Evolutionary conservation across 2,888 invertebrate species (phyloP).

Genomic region (Polymixis lichenea): DNA sequence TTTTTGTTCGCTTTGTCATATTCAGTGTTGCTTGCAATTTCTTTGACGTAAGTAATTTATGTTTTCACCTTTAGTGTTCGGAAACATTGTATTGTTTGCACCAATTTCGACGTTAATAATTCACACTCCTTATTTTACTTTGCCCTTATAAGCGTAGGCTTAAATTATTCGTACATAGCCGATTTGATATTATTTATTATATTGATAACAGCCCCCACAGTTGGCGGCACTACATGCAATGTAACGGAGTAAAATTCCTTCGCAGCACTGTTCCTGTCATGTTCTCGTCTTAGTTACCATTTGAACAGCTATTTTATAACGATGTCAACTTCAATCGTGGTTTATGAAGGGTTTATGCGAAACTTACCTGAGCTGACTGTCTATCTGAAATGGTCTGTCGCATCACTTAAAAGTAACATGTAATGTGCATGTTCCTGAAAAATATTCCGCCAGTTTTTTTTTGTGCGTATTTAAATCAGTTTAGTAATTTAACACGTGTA

Average conservation of each 20-base stretch:
- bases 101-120: slow-evolving; percentile 45
- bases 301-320: slow-evolving; percentile 77
- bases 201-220: slow-evolving; percentile 72
- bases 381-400: not conserved
- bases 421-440: not conserved
- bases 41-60: slow-evolving; percentile 14
- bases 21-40: slow-evolving; percentile 17
- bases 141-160: slow-evolving; percentile 50
- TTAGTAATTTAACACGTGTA: slow-evolving; percentile 35
- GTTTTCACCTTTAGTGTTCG: slow-evolving; percentile 22
- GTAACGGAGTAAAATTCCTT: slow-evolving; percentile 83
- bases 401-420: not conserved
- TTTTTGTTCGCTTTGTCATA: slow-evolving; percentile 21
- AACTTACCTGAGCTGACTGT: not conserved
- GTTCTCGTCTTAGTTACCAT: slow-evolving; percentile 80
- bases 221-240: slow-evolving; percentile 75
- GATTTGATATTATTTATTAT: slow-evolving; percentile 74
- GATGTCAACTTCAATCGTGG: slow-evolving; percentile 52
- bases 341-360: slow-evolving; percentile 47
- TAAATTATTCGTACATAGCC: slow-evolving; percentile 69
- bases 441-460: slow-evolving; percentile 3
- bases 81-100: slow-evolving; percentile 44
- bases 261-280: slow-evolving; percentile 82
- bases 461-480: slow-evolving; percentile 7
- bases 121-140: slow-evolving; percentile 44